phyloP scores from a whole-genome alignment of 2,113 vertebrate genomes.

The Sturnus vulgaris region DNA sequence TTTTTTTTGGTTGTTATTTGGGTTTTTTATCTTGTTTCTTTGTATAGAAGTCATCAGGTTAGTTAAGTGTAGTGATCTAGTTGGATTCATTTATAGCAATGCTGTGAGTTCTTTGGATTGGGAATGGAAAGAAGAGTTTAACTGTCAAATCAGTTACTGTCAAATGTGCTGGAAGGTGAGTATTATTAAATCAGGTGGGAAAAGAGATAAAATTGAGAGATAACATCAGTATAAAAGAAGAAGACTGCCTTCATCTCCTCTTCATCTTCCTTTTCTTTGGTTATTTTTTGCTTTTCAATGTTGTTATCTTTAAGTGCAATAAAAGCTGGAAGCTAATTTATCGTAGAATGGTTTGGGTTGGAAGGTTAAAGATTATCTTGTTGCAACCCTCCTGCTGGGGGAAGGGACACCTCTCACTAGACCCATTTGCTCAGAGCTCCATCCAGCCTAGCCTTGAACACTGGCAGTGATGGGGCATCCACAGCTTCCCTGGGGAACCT shows the following conservation, averaged over 20 bases:
- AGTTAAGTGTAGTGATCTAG: neutral
- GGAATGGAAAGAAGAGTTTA: neutral
- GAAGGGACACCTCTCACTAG: neutral
- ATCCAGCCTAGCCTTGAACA: neutral
- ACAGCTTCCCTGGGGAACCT: neutral
- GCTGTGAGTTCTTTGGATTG: neutral
- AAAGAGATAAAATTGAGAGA: neutral
- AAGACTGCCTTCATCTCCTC: neutral
- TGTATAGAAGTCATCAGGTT: neutral
- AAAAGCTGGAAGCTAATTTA: neutral
- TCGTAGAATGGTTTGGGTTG: neutral
- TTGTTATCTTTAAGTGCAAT: neutral
- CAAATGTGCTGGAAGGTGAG: neutral
- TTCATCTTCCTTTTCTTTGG: neutral
- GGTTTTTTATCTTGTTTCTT: neutral
- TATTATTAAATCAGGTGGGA: neutral
- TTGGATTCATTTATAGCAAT: neutral
- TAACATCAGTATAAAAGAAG: neutral
- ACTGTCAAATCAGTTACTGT: neutral
- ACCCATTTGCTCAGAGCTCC: neutral
- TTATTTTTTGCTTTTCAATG: neutral
- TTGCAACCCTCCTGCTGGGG: neutral
- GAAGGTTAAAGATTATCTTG: neutral
- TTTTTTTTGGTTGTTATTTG: neutral
- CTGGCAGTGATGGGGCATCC: neutral